Base-by-base conservation (phyloP, 2,888 invertebrate genomes). In the Syrphus vitripennis region DNA sequence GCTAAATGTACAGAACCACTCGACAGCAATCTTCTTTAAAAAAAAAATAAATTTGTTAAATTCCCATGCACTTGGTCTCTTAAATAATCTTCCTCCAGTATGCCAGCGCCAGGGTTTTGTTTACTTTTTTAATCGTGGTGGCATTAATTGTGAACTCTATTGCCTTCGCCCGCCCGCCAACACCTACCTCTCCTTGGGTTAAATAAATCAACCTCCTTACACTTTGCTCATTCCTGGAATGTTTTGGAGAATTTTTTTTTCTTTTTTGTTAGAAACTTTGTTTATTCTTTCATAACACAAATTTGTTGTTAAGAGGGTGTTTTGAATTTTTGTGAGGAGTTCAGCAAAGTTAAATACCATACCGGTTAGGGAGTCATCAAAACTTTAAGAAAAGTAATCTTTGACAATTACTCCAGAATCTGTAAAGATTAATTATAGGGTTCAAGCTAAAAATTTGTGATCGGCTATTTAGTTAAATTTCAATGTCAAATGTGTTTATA, bases 81-180 rank as follows among this genome's bases (percentile, higher is more conserved):
- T 55, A 69, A 61, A 78, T 74, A 72, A 69, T 77, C 59, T 42
- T 55, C 50, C 26, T n/a, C 40, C 26, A 26, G 10, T 10, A 12
- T n/a, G 9, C n/a, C n/a, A n/a, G n/a, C 31, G 10, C 26, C 29
- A 45, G 67, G 14, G 67, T 63, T 19, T 50, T 79, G 83, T 83
- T 83, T 83, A 79, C 48, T 34, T 61, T 45, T 83, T 70, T 53
- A 50, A 75, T 72, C 40, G 31, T 45, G 75, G 65, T 72, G 67
- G 70, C 70, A 76, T 53, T 82, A 53, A 50, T 63, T 45, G 55
- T 72, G 50, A 50, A 50, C 50, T 67, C 50, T 34, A 67, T 67
- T 34, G 21, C 21, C 24, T 16, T 21, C 26, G 9, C 48, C 14
- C 34, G 24, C n/a, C 53, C 57, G 42, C 42, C 42, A 2, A n/a